Conservation (phyloP, 1,140 invertebrate species). For the Manduca sexta region DNA sequence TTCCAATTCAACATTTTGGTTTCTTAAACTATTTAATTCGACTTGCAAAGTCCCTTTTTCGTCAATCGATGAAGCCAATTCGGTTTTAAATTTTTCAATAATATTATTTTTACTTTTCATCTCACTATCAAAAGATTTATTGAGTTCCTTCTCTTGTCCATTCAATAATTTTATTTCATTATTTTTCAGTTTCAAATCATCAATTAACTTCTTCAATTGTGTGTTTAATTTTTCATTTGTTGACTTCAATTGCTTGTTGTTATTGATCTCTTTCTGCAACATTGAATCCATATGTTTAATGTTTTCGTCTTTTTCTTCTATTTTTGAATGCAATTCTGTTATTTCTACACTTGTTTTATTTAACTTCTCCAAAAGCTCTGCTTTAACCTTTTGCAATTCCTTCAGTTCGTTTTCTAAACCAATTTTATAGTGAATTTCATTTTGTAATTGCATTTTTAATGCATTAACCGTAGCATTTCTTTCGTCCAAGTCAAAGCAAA, state of each 20-base stretch:
- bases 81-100: slow-evolving; percentile 3
- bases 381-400: slow-evolving; percentile 10
- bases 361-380: slow-evolving; percentile 13
- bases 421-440: slow-evolving; percentile 42
- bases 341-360: slow-evolving; percentile 11
- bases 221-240: slow-evolving; percentile 7
- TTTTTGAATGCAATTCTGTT: slow-evolving; percentile 5
- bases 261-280: slow-evolving; percentile 16
- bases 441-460: slow-evolving; percentile 40
- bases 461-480: slow-evolving; percentile 31
- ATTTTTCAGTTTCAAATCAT: slow-evolving; percentile 7
- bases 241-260: slow-evolving; percentile 2
- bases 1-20: slow-evolving; percentile 13
- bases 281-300: slow-evolving; percentile 14
- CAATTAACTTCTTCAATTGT: slow-evolving; percentile 2
- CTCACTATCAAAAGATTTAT: slow-evolving; percentile 11
- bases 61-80: slow-evolving; percentile 2
- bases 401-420: slow-evolving; percentile 25
- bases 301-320: slow-evolving; percentile 18
- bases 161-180: slow-evolving; percentile 3
- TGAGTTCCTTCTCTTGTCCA: slow-evolving; percentile 4
- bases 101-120: slow-evolving; percentile 6
- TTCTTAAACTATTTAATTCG: slow-evolving; percentile 6
- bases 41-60: slow-evolving; percentile 11
- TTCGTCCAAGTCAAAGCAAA: slow-evolving; percentile 36